Conservation (phyloP, 2,113 vertebrate genomes). For the Oreochromis niloticus region DNA sequence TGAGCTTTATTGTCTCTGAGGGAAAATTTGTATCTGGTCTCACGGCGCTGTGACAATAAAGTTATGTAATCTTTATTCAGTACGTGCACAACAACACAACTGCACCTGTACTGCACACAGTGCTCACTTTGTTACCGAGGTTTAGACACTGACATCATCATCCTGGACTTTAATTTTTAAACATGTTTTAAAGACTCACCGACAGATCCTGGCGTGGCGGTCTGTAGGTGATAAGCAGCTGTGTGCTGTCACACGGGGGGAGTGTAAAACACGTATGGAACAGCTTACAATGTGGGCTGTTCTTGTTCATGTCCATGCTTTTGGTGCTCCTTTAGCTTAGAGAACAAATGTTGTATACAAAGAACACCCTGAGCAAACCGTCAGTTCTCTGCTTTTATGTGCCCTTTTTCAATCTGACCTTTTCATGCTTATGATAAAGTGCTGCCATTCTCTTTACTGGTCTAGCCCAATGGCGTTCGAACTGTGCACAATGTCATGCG, state of each 20-base stretch:
- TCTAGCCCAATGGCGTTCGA: not conserved
- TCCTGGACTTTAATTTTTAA: not conserved
- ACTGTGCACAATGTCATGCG: not conserved
- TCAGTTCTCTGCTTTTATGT: not conserved
- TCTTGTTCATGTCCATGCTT: not conserved
- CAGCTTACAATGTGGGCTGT: not conserved
- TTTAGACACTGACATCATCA: not conserved
- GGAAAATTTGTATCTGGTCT: not conserved
- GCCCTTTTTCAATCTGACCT: not conserved
- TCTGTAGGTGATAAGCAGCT: not conserved
- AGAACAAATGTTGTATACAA: not conserved
- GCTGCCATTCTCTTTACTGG: not conserved
- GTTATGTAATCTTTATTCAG: not conserved
- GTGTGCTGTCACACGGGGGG: not conserved
- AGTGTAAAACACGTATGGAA: not conserved
- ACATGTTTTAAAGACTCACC: not conserved
- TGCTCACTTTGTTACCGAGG: rapidly evolving
- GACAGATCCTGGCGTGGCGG: not conserved
- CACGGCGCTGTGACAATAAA: not conserved
- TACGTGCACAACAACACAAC: not conserved
- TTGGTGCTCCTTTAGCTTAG: not conserved
- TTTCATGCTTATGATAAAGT: not conserved
- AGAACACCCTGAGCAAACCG: rapidly evolving
- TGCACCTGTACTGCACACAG: not conserved
- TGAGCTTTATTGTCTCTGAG: not conserved